These are phyloP conservation scores for Kryptolebias ocellatus DNA, from an alignment of 2,797 vertebrate species.

Conservation along the genomic window DNA sequence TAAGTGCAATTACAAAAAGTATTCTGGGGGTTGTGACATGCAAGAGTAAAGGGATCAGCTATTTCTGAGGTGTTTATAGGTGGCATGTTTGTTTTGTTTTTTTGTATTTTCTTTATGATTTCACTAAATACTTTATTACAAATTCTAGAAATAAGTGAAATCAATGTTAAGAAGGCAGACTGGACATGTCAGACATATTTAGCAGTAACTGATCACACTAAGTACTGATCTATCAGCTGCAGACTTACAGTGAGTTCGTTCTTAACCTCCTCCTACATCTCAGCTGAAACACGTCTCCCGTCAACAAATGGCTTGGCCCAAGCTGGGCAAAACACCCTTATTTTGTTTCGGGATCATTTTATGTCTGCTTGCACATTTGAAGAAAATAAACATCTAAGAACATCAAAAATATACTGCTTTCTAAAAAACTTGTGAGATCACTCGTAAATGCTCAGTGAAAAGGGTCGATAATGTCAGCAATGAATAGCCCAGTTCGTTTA, in stretches of 20 bases:
- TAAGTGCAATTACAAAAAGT: conserved; percentile 28
- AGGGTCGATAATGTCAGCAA: conserved; percentile 31
- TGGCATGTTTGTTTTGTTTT: conserved; percentile 2
- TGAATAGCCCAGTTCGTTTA: conserved; percentile 20
- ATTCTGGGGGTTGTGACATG: conserved; percentile 12
- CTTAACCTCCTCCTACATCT: conserved; percentile 26
- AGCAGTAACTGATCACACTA: conserved; percentile 26
- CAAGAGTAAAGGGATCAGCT: conserved; percentile 3
- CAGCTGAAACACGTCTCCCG: conserved; percentile 23
- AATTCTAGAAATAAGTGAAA: conserved; percentile 39
- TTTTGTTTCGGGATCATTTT: conserved; percentile 18
- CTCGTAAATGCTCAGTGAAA: conserved; percentile 9
- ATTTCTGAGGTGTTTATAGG: conserved; percentile 1
- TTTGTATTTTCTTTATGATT: conserved; percentile 4
- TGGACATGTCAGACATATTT: conserved; percentile 7
- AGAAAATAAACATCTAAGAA: conserved; percentile 38
- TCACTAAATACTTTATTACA: not conserved
- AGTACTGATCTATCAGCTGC: conserved; percentile 29
- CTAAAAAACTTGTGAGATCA: conserved; percentile 28
- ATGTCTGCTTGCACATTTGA: conserved; percentile 28
- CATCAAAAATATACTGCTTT: conserved; percentile 38
- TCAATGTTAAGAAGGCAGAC: not conserved
- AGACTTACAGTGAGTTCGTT: conserved; percentile 9
- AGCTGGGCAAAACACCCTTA: conserved; percentile 16
- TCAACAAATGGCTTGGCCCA: conserved; percentile 4